Evolutionary conservation across 2,888 invertebrate genomes (phyloP), one percentile per base, ranked within the genome.

Genomic region (Anoplius nigerrimus): DNA sequence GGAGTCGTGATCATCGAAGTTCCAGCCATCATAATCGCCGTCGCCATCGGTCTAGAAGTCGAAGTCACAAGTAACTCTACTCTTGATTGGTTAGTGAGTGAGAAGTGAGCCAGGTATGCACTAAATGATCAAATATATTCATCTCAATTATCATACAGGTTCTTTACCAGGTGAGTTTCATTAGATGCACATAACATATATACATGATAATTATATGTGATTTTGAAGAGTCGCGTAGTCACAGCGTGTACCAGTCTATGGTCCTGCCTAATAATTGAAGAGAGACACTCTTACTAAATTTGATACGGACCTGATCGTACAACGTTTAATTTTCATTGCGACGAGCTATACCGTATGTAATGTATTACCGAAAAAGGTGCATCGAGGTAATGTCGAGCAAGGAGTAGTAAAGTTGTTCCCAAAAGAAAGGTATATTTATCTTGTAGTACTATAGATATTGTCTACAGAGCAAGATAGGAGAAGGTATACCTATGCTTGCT

Each of bases 21-120:
- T 84, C 87, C 52, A 86, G 84, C 70, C 84, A 87, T 62, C 87
- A 88, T 65, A 88, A 76, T 67, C 88, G 88, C 52, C 86, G 87
- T 67, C 87, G 88, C 64, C 87, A 87, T 78, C 87, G 88, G 74
- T 88, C 88, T 68, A 80, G 88, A 84, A 89, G 88, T 84, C 87
- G 88, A 86, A 88, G 88, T 89, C 88, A 84, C 88, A 88, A 88
- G 87, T 88, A 89, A 88, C 88, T n/a, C n/a, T 84, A 87, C 86
- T 85, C 88, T 88, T 88, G 88, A 88, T 88, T 88, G 88, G 88
- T 89, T 89, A 89, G 88, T 89, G 88, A 88, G 87, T 88, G 88
- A 87, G 87, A 86, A 87, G 78, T 84, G 81, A 87, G 72, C 84
- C 88, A 89, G 88, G 88, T 89, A 89, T 88, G 88, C 87, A 89